Evolutionary conservation across 2,797 vertebrate species (phyloP), one percentile per base, ranked within the genome.

Genomic region (Silurus aristotelis): DNA sequence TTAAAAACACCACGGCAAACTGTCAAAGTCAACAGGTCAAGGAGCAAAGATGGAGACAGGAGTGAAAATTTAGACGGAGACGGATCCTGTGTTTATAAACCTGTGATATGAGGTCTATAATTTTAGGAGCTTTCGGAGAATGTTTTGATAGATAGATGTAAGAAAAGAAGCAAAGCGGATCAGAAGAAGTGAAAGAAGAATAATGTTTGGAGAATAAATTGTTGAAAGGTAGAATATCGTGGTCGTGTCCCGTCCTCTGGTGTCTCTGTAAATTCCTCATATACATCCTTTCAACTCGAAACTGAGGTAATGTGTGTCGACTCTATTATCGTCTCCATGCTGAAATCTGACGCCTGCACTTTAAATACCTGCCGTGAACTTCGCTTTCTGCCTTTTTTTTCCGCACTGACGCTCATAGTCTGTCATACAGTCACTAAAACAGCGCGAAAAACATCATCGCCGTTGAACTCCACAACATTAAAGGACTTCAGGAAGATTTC

Each of bases 241-340:
- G 84, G 70, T 71, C 22, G 48, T 27, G 64, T 48, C 85, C n/a
- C 83, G 61, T 66, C 63, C 64, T 66, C 73, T 70, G 71, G 64
- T 25, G 14, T 25, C 27, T 8, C 87, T 88, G 88, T 86, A 90
- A 91, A 95, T 94, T 95, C 93, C 94, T 94, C 93, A 92, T 91
- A 84, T 92, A 92, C 91, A 87, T 90, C 70, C 2, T 83, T 89
- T 48, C 38, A 60, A 79, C 91, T 87, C 90, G 92, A 93, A 94
- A 92, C 89, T 90, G 70, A 84, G 81, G 77, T 88, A 80, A 68
- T 86, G 27, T 87, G 90, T 93, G 90, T 90, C 85, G 87, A 93
- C 86, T 92, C 82, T 86, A 91, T 92, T 92, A 90, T 89, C 89
- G 83, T 84, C 80, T 3, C 77, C 0, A 25, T 91, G 93, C 86